These are phyloP conservation scores for Tenthredo distinguenda DNA, from an alignment of 2,888 invertebrate species.

Conservation along the genomic window DNA sequence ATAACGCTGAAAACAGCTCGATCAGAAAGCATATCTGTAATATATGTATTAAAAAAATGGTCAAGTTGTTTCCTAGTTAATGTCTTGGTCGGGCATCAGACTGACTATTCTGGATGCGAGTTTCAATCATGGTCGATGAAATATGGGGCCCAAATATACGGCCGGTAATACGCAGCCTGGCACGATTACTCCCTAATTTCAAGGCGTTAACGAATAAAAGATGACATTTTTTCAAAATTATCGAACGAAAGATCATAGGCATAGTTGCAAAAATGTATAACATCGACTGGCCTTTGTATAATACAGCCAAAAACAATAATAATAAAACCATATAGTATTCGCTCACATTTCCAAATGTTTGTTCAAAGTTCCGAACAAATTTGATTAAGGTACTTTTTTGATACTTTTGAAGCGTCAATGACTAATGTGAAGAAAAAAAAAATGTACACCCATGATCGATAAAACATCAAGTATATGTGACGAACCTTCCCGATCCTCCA, in stretches of 20 bases:
- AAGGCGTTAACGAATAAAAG: not conserved
- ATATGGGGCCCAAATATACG: not conserved
- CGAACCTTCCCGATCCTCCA: conserved; percentile 51
- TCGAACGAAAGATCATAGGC: not conserved
- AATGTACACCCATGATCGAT: not conserved
- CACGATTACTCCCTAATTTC: conserved; percentile 28
- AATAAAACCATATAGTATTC: not conserved
- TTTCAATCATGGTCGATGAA: not conserved
- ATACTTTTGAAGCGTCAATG: not conserved
- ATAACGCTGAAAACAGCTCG: not conserved
- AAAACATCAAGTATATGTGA: not conserved
- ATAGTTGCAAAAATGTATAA: not conserved
- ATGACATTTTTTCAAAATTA: not conserved
- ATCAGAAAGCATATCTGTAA: not conserved
- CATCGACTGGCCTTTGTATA: not conserved
- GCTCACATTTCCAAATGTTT: not conserved
- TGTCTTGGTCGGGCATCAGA: not conserved
- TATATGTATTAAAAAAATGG: not conserved
- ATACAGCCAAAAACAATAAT: not conserved
- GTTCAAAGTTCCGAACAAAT: not conserved
- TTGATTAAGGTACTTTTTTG: not conserved
- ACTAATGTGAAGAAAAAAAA: not conserved
- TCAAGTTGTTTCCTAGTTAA: not conserved
- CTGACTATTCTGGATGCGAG: not conserved
- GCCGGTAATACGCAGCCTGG: conserved; percentile 18